Evolutionary conservation across 2,113 vertebrate genomes (phyloP), one percentile per base, ranked within the genome.

Genomic region (Thunnus thynnus): DNA sequence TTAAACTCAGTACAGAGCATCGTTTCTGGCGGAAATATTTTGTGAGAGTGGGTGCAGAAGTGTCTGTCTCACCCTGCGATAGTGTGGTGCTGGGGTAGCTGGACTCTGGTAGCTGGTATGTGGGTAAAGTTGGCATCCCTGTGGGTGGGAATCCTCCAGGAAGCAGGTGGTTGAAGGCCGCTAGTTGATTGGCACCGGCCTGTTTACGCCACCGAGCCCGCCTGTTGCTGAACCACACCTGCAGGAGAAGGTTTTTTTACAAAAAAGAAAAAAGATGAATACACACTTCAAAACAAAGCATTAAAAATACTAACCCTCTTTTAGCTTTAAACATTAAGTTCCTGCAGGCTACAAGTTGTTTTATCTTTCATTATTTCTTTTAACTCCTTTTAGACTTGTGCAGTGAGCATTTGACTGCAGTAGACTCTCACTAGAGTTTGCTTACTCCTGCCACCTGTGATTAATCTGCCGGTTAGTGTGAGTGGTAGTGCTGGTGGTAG

Each of bases 151-250:
- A 99, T 17, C 98, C 98, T 76, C 98, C 98, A 0, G 98, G 98
- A 70, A 99, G 94, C 79, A 99, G 94, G 93, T 99, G 98, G 88
- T 99, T 99, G 92, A 99, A 99, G 0, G 98, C 98, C 0, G 98
- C 98, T n/a, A 99, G 95, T 84, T 99, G 98, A 93, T 99, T 99
- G 16, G 98, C 98, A 30, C 98, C 98, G 0, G 98, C 98, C 88
- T 99, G 98, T 88, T 99, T 99, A 79, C 98, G 97, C 98, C 98
- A 99, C 22, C 98, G 94, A 13, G 98, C 98, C 3, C 98, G 91
- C 30, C 98, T 96, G 92, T 99, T 99, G 86, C 98, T 99, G 94
- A 99, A 99, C 98, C 98, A 99, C 81, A 99, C 98, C 97, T 99
- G 69, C 10, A 57, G 0, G 13, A 81, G n/a, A 55, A 47, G 27